Base-by-base conservation (phyloP, 1,140 invertebrate species). In the Pseudomyrmex flavicornis region DNA sequence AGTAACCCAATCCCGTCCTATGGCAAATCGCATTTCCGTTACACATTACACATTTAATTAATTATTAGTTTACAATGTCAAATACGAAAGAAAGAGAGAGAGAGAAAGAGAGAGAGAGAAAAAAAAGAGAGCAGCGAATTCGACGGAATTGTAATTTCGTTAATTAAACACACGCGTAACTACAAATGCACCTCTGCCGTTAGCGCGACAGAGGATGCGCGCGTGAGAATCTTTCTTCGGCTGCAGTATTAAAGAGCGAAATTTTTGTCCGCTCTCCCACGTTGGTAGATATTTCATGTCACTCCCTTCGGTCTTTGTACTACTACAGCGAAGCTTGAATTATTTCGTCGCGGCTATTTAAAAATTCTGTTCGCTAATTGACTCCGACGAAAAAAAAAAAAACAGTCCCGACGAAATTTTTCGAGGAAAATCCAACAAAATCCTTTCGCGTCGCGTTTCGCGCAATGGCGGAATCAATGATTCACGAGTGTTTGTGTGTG, bases 31-130 rank as follows among this genome's bases (percentile, higher is more conserved):
- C 22, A 80, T 80, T 80, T 48, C 15, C 44, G 22, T 50, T 17
- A 17, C 17, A 54, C 20, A 69, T 48, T 26, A 54, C 12, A 72
- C 22, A 61, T 80, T 80, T 80, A 70, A 72, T 80, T 61, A 80
- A 80, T 35, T 72, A 80, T 72, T 80, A 80, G 54, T 8, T 35
- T 12, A 26, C 66, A 72, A 72, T 59, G 76, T 72, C 76, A 61
- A 80, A 80, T 48, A 22, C 26, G 22, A 4, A 15, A n/a, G n/a
- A 17, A 20, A 15, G 13, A 52, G 20, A 35, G 13, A 13, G 26
- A 15, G 35, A 9, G 44, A 15, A 2, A 26, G 0, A 1, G 13
- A 13, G 4, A 63, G 17, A 20, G 17, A 22, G 26, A 7, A 7
- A 5, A 35, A 35, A 7, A 35, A 35, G 35, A 35, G 35, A 35